A percentile compares a stretch with the other conserved stretches of the same genome.
These are phyloP conservation scores for Propithecus coquereli DNA, from an alignment of 2,113 vertebrate species.

Conservation along the genomic window DNA sequence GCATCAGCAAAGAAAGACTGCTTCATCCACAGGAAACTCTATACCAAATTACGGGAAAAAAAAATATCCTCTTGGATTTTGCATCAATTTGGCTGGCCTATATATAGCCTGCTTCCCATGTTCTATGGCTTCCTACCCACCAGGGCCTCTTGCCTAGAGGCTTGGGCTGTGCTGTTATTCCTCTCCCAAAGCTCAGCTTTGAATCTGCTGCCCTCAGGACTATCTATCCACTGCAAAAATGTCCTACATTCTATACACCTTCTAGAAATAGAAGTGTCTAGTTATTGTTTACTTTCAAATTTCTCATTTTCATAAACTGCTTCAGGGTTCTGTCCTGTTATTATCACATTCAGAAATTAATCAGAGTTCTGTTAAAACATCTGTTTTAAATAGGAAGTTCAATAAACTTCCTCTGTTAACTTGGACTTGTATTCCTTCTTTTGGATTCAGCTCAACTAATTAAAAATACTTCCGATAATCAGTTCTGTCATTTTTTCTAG, in stretches of 20 bases:
- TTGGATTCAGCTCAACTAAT: conserved; percentile 66
- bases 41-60: conserved; percentile 4
- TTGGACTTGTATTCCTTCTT: conserved; percentile 53
- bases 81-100: not conserved
- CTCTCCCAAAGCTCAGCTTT: conserved; percentile 14
- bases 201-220: not conserved
- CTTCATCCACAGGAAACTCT: not conserved
- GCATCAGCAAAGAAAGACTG: not conserved
- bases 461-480: conserved; percentile 68
- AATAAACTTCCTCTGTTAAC: conserved; percentile 60
- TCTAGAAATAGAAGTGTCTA: not conserved
- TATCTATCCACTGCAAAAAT: not conserved
- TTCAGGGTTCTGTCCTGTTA: not conserved
- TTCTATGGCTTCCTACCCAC: not conserved
- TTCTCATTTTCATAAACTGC: conserved; percentile 19
- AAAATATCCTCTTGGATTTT: not conserved
- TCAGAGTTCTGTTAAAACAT: conserved; percentile 62
- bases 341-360: conserved; percentile 57
- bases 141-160: not conserved
- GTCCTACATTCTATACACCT: not conserved
- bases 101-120: not conserved
- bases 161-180: not conserved
- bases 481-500: conserved; percentile 58
- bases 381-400: conserved; percentile 69
- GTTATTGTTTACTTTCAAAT: not conserved